These are phyloP conservation scores for Antitype chi DNA, from an alignment of 2,888 invertebrate genomes.

Conservation along the genomic window DNA sequence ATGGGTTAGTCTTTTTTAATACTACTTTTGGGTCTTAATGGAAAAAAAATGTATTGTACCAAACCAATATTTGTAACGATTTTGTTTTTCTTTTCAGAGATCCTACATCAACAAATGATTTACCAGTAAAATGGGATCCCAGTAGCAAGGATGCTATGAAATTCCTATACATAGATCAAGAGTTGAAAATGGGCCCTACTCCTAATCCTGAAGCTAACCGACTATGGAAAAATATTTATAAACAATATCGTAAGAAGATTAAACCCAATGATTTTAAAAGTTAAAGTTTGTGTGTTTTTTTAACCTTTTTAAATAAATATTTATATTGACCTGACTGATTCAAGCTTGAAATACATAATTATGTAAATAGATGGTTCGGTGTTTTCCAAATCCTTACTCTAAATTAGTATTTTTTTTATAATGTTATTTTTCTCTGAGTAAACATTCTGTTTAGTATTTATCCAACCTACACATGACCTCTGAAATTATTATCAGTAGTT, in stretches of 20 bases:
- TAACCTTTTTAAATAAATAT: not conserved
- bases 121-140: conserved; percentile 57
- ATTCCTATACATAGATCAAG: conserved; percentile 76
- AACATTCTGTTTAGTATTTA: not conserved
- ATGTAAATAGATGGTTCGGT: not conserved
- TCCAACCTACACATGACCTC: conserved; percentile 1
- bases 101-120: conserved; percentile 73
- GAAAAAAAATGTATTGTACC: not conserved
- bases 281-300: conserved; percentile 18
- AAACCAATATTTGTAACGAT: not conserved
- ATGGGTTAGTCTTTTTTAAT: conserved; percentile 74
- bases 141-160: conserved; percentile 49
- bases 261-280: conserved; percentile 58
- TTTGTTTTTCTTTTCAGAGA: conserved; percentile 70
- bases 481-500: conserved; percentile 17
- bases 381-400: not conserved
- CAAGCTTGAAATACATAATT: not conserved
- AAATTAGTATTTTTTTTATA: not conserved
- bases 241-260: conserved; percentile 66
- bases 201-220: conserved; percentile 73
- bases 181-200: conserved; percentile 72
- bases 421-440: not conserved
- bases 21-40: not conserved
- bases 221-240: conserved; percentile 77
- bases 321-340: not conserved